Base-by-base conservation (phyloP, 2,113 vertebrate species). In the Anser cygnoides region DNA sequence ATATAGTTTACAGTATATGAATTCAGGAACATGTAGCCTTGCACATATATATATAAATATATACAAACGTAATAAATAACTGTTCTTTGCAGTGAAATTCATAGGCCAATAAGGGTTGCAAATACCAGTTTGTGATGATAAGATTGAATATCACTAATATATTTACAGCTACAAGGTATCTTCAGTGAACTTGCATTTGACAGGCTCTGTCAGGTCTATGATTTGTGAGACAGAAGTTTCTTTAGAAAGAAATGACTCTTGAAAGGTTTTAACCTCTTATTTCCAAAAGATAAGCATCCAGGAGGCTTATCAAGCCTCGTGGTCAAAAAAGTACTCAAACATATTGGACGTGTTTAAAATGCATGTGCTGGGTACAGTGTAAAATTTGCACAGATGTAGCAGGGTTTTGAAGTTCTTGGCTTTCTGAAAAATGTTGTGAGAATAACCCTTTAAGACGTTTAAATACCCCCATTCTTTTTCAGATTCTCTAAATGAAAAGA, bases 1-100 rank as follows among this genome's bases (percentile, higher is more conserved):
- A 97, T 96, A 89, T 73, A 90, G 85, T 94, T 97, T 95, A 94
- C 93, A 95, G n/a, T 95, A 97, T 96, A 95, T 94, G 91, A 97
- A 96, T 97, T 95, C 82, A 78, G 87, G 39, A 96, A 97, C 92
- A 72, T 95, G 88, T 83, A 84, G 84, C 66, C 73, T 95, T 73
- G 74, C 89, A 77, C 7, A 10, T 22, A 37, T 13, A 18, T 28
- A 16, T 16, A 50, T 29, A 54, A 17, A 16, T 7, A 37, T 18
- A 21, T 29, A 25, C 10, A 52, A 58, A 10, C 29, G 26, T 49
- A 55, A 49, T 80, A 90, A 96, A 95, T 85, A 95, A 61, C 44
- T 74, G 22, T 76, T 94, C 93, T 91, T 84, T 90, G 70, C 59
- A 72, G 71, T 84, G 82, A 54, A 91, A 87, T 87, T 81, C 39